Conservation (phyloP, 2,113 vertebrate genomes). For the Phaetusa simplex region DNA sequence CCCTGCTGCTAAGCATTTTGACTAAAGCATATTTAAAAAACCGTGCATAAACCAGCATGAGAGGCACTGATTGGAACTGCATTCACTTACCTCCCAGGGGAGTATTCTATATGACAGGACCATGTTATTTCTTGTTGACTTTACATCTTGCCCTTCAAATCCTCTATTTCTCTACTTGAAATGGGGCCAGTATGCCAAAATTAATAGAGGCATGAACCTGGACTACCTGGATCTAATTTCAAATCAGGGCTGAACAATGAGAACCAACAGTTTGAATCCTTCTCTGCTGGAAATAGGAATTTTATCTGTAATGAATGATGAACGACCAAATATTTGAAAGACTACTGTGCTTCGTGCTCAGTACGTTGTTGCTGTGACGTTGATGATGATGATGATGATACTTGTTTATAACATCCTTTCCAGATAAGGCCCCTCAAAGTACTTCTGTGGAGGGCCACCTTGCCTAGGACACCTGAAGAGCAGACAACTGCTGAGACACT, state of each 20-base stretch:
- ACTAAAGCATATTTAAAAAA: background rate
- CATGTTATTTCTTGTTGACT: background rate
- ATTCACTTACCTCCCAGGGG: background rate
- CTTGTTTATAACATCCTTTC: background rate
- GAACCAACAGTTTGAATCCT: background rate
- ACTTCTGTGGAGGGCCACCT: background rate
- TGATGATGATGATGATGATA: too few relatives aligned
- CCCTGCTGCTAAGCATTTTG: background rate
- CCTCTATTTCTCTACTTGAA: background rate
- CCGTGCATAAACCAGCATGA: background rate
- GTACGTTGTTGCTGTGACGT: background rate
- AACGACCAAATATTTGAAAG: background rate
- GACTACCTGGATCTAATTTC: background rate
- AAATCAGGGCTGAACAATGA: background rate
- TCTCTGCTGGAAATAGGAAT: rapidly evolving
- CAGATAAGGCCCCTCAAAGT: background rate
- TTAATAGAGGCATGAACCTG: background rate
- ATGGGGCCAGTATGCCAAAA: background rate
- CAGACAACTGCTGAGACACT: background rate
- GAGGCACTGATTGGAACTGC: background rate
- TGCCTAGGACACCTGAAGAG: background rate
- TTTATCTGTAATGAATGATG: background rate
- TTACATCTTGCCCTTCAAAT: background rate
- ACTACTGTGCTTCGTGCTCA: background rate
- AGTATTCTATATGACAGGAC: background rate